Conservation (phyloP, 2,797 vertebrate species). For the Lerista edwardsae region DNA sequence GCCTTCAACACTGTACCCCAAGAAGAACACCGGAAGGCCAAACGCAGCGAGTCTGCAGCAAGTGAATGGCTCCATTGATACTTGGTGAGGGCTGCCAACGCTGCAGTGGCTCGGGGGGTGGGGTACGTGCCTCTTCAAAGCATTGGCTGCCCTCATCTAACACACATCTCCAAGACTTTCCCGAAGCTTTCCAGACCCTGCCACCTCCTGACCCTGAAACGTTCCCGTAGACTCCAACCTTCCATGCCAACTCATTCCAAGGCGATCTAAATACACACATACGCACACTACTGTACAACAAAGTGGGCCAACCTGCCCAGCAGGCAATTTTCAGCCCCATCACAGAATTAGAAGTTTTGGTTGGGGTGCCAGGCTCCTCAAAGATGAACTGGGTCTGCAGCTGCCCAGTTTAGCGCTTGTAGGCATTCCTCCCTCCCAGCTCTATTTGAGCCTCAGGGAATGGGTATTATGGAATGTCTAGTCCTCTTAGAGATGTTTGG, state of each 20-base stretch:
- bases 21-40: not conserved
- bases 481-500: constrained; percentile 9
- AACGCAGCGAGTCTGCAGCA: not conserved
- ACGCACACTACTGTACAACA: not conserved
- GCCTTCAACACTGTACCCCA: not conserved
- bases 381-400: not conserved
- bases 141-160: not conserved
- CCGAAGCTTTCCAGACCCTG: not conserved
- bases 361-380: not conserved
- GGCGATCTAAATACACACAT: not conserved
- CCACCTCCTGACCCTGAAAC: not conserved
- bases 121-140: not conserved
- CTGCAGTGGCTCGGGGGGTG: not conserved
- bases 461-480: constrained; percentile 14
- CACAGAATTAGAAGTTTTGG: not conserved
- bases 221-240: not conserved
- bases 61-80: not conserved
- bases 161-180: not conserved
- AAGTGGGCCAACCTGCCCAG: not conserved
- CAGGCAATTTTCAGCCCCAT: not conserved
- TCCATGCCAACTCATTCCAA: not conserved
- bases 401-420: not conserved
- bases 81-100: not conserved
- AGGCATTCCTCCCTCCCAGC: not conserved
- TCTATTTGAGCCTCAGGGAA: constrained; percentile 22